phyloP scores from a whole-genome alignment of 2,113 vertebrate genomes.

The Laterallus jamaicensis region DNA sequence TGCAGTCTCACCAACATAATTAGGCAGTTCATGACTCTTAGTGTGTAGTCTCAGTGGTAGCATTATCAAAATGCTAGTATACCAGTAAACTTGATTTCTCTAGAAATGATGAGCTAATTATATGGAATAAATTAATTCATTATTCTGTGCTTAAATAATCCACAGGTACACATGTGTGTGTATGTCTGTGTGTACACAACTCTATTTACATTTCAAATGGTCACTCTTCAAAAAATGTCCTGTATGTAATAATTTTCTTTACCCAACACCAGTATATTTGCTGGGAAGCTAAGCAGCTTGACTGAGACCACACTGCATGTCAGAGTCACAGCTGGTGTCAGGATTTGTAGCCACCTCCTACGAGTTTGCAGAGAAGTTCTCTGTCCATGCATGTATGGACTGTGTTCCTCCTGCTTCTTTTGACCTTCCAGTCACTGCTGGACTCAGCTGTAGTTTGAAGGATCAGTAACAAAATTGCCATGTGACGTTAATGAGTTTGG shows the following conservation, averaged over 20 bases:
- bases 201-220: not conserved
- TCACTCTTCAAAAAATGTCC: not conserved
- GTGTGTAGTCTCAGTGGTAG: not conserved
- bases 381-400: not conserved
- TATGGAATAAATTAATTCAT: not conserved
- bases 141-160: not conserved
- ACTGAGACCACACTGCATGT: not conserved
- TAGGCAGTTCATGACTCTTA: not conserved
- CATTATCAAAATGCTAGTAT: not conserved
- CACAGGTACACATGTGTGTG: not conserved
- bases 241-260: not conserved
- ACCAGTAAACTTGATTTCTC: not conserved
- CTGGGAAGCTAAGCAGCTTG: not conserved
- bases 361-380: not conserved
- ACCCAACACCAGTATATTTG: not conserved
- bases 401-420: not conserved
- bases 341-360: not conserved
- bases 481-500: rapidly evolving
- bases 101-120: not conserved
- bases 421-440: not conserved
- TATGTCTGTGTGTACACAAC: not conserved
- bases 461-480: not conserved
- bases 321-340: not conserved
- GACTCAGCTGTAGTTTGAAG: not conserved
- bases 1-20: not conserved